Base-by-base conservation (phyloP, 2,113 vertebrate species). In the Baryphthengus martii region DNA sequence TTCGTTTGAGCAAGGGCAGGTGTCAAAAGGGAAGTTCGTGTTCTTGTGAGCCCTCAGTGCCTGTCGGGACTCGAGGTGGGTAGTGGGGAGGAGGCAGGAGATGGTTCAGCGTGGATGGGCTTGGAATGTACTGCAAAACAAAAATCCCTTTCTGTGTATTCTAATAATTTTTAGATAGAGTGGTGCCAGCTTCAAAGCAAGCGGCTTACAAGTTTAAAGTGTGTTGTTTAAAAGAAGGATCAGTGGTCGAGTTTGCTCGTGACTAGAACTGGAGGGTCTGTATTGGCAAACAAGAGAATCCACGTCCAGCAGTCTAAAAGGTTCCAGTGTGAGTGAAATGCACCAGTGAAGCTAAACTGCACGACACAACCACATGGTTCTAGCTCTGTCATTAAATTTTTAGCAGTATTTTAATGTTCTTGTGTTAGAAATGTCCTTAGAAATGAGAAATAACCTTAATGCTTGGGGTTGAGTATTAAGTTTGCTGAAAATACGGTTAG, bases 11-110 rank as follows among this genome's bases (percentile, higher is more conserved):
- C 31, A 70, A 23, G n/a, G 49, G 8, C 18, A 55, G 50, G 25
- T 68, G 63, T 35, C 78, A 35, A 12, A 84, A 71, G 42, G 50
- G 39, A 49, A 25, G 9, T 35, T 76, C 70, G 58, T 21, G 18
- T 58, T 79, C 23, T 11, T 21, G 10, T 1, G 4, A 65, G 73
- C 55, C 29, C 4, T 18, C 2, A 1, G 23, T 0, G 0, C 17
- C 70, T 55, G 7, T 28, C 2, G 5, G 49, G 58, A 25, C 33
- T 52, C 4, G 1, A 3, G 29, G 52, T 9, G 3, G 47, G 16
- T 50, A 35, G 31, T 6, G 2, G 31, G n/a, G 25, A 71, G 39
- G 28, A 17, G 4, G 10, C 13, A 7, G 50, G 67, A 61, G 26
- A 5, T 25, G 47, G 61, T 52, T 72, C 21, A 7, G 65, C 8